Base-by-base conservation (phyloP, 2,113 vertebrate genomes). In the Hoplias malabaricus region DNA sequence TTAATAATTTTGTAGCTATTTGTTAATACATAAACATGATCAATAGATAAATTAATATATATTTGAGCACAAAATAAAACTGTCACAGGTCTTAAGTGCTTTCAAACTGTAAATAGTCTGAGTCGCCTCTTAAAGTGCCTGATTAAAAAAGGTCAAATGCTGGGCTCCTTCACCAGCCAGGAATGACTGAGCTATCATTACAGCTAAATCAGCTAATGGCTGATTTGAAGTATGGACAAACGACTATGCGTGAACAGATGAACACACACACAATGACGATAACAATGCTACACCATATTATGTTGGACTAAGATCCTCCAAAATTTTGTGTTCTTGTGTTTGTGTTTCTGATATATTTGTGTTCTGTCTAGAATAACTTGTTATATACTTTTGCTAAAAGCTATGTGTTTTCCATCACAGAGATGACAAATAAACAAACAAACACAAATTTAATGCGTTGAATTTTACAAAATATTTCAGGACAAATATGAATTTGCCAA, bases 191-290 rank as follows among this genome's bases (percentile, higher is more conserved):
- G 82, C 75, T 84, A 90, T 89, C 87, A 77, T 57, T 82, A 87
- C 87, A 87, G n/a, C n/a, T n/a, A n/a, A n/a, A n/a, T n/a, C n/a
- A 88, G 82, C 86, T 86, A 87, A 79, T 82, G 86, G 85, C 80
- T 86, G 88, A 89, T 85, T 86, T 77, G 25, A 75, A 6, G 5
- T 23, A 50, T 74, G n/a, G n/a, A n/a, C n/a, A n/a, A n/a, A n/a
- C n/a, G n/a, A n/a, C n/a, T n/a, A n/a, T n/a, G n/a, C n/a, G n/a
- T n/a, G n/a, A n/a, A n/a, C n/a, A n/a, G n/a, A n/a, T n/a, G n/a
- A n/a, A n/a, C n/a, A n/a, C n/a, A n/a, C n/a, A n/a, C n/a, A n/a
- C n/a, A n/a, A n/a, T n/a, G n/a, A n/a, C n/a, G n/a, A n/a, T n/a
- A n/a, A n/a, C n/a, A n/a, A n/a, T n/a, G n/a, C n/a, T n/a, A n/a